These are phyloP conservation scores for Microvelia longipes DNA, from an alignment of 1,140 invertebrate species.

Conservation along the genomic window DNA sequence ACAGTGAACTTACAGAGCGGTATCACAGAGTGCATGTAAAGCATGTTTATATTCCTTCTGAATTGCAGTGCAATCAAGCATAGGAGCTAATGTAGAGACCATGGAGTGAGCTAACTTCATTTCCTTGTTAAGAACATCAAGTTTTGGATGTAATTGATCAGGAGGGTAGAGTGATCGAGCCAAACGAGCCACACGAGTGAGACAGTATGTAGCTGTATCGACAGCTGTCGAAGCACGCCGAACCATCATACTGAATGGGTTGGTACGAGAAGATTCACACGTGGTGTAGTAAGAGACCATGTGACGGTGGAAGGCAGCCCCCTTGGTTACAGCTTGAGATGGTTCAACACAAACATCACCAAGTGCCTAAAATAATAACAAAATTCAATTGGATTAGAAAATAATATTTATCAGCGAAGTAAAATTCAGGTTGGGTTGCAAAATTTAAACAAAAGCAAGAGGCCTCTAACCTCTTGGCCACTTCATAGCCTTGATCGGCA, in stretches of 20 bases:
- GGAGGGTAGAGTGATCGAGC: constrained; percentile 46
- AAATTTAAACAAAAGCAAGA: background rate
- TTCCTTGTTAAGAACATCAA: constrained; percentile 52
- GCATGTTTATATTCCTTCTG: constrained; percentile 63
- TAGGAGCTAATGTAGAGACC: constrained; percentile 40
- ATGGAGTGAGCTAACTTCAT: constrained; percentile 36
- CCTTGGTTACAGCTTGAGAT: constrained; percentile 34
- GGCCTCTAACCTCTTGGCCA: too few species aligned
- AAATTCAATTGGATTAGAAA: too few species aligned
- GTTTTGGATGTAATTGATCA: constrained; percentile 43
- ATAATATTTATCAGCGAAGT: background rate
- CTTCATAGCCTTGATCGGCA: too few species aligned
- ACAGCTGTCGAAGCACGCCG: constrained; percentile 56
- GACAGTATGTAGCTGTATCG: constrained; percentile 46
- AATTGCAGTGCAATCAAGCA: constrained; percentile 62
- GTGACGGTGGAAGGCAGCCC: constrained; percentile 32
- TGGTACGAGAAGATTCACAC: constrained; percentile 57
- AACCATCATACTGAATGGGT: constrained; percentile 39
- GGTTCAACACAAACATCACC: constrained; percentile 63
- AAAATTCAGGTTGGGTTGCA: too few species aligned
- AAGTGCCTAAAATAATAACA: constrained; percentile 39
- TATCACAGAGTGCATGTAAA: constrained; percentile 59
- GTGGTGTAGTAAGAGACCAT: constrained; percentile 67
- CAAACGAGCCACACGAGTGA: constrained; percentile 41
- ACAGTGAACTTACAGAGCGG: constrained; percentile 54